A percentile compares a stretch with the other conserved stretches of the same genome.
Conservation (phyloP, 1,140 invertebrate species). For the Onthophagus taurus region DNA sequence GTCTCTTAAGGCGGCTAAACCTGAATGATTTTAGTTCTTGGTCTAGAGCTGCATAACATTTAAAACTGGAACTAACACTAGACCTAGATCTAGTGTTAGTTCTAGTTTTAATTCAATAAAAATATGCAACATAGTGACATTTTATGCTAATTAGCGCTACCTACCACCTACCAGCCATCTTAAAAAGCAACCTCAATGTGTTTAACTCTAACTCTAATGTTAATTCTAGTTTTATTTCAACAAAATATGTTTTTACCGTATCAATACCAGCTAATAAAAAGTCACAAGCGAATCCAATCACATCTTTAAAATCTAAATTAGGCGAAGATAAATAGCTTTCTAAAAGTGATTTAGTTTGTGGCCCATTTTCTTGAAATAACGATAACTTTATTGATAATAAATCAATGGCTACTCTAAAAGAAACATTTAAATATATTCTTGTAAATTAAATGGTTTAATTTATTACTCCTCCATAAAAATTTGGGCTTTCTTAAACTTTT, state of each 20-base stretch:
- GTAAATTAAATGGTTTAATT: conserved; percentile 4
- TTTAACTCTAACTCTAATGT: too few species aligned
- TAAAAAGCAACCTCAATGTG: too few species aligned
- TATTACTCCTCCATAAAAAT: conserved; percentile 65
- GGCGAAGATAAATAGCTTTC: conserved; percentile 55
- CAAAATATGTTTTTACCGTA: conserved; percentile 56
- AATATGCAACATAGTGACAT: too few species aligned
- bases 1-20: too few species aligned
- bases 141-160: too few species aligned
- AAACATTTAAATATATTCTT: conserved; percentile 2
- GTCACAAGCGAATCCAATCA: conserved; percentile 72
- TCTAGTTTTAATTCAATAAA: too few species aligned
- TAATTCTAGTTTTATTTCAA: too few species aligned
- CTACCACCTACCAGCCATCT: too few species aligned
- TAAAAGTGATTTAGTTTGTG: conserved; percentile 42
- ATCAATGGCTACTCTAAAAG: conserved; percentile 54
- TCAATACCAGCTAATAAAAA: conserved; percentile 78
- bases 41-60: too few species aligned
- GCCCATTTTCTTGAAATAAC: conserved; percentile 37
- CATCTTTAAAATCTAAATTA: conserved; percentile 63
- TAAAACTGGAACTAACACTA: too few species aligned
- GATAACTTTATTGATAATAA: conserved; percentile 52
- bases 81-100: too few species aligned
- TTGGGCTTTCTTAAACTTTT: conserved; percentile 57
- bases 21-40: too few species aligned